These are phyloP conservation scores for Temnothorax unifasciatus DNA, from an alignment of 2,888 invertebrate genomes.

Conservation along the genomic window DNA sequence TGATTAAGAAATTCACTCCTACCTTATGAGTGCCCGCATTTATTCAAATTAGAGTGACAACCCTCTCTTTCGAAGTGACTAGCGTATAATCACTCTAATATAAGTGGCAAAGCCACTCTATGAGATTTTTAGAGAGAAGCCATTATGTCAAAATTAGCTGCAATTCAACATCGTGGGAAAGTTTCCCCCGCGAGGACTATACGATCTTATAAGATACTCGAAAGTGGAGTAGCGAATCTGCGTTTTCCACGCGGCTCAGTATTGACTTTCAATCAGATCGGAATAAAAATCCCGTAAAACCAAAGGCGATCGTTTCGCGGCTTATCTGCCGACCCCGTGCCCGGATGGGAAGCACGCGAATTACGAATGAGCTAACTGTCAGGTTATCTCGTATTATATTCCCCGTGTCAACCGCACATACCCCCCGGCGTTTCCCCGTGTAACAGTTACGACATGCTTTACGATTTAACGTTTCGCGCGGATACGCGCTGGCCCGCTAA, in stretches of 20 bases:
- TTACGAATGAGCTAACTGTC: conserved; percentile 62
- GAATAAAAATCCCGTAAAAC: conserved; percentile 32
- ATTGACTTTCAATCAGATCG: conserved; percentile 3
- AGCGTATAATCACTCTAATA: no score
- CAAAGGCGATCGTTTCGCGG: conserved; percentile 47
- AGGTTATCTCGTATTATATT: conserved; percentile 65
- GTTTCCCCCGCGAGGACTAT: background rate
- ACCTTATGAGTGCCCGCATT: no score
- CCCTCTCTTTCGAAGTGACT: no score
- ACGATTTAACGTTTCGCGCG: conserved; percentile 62
- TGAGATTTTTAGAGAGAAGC: no score
- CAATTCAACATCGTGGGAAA: background rate
- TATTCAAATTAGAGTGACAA: no score
- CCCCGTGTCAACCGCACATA: conserved; percentile 55
- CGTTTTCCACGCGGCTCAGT: background rate
- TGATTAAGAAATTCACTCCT: no score
- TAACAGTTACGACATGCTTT: conserved; percentile 66
- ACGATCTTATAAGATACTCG: background rate
- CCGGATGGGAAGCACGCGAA: conserved; percentile 57
- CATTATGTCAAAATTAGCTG: background rate
- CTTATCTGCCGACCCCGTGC: conserved; percentile 31
- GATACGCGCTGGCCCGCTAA: conserved; percentile 59
- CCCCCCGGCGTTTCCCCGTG: conserved; percentile 56
- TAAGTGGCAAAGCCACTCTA: no score
- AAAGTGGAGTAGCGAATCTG: background rate